Conservation (phyloP, 2,113 vertebrate genomes). For the Podilymbus podiceps region DNA sequence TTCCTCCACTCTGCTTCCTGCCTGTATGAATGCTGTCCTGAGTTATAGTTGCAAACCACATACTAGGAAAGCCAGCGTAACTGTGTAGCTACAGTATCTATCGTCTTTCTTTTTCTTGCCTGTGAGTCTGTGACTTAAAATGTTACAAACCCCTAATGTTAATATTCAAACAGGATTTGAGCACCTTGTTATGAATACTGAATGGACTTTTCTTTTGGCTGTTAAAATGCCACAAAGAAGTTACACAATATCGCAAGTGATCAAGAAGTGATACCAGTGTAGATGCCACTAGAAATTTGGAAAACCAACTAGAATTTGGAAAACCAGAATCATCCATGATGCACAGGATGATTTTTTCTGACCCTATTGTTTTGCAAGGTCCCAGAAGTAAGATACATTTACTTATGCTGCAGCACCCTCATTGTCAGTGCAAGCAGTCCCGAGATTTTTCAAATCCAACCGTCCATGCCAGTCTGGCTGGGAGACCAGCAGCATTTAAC, state of each 20-base stretch:
- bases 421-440: not conserved
- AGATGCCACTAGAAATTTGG: not conserved
- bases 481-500: not conserved
- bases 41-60: not conserved
- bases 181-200: not conserved
- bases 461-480: not conserved
- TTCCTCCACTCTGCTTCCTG: not conserved
- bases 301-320: not conserved
- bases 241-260: not conserved
- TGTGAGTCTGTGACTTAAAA: not conserved
- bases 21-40: not conserved
- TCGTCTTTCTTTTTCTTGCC: not conserved
- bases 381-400: not conserved
- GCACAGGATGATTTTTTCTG: not conserved
- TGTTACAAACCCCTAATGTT: not conserved
- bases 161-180: not conserved
- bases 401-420: not conserved
- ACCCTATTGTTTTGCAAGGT: not conserved
- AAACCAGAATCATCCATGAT: not conserved
- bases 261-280: not conserved
- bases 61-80: not conserved
- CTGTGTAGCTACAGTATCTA: not conserved
- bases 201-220: not conserved
- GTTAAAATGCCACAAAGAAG: not conserved
- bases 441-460: not conserved